Base-by-base conservation (phyloP, 2,113 vertebrate genomes). In the Entomyzon cyanotis region DNA sequence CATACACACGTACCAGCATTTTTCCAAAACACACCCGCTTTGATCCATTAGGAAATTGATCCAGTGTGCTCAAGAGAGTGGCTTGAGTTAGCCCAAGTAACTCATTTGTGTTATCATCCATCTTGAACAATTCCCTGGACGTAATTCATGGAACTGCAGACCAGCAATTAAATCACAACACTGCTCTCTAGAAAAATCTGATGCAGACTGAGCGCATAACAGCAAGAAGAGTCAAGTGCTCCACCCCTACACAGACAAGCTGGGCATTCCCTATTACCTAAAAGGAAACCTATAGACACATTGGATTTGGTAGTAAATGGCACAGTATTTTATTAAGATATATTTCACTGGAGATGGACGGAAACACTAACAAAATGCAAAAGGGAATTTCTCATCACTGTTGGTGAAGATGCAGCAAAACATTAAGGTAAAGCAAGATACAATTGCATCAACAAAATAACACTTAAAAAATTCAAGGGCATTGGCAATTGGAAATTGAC, bases 31-130 rank as follows among this genome's bases (percentile, higher is more conserved):
- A 62, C 50, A 41, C 12, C 17, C 31, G 39, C 65, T 62, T 89
- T 46, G 58, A 69, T 77, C 52, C 71, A 85, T 92, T 87, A 84
- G 53, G 70, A 94, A 84, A 91, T 50, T 71, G 70, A 93, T 65
- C 42, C 42, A 47, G 4, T 49, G 39, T 19, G 41, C 64, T 82
- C 69, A 49, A 75, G 56, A 88, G 75, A 87, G 44, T n/a, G 31
- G 53, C 56, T 37, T 71, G 53, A 87, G 78, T 79, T 50, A 91
- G 63, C 69, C 47, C 84, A 88, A 83, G 83, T 74, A 88, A 81
- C 50, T 16, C 74, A 71, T 81, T 84, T 81, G 44, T 83, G 77
- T 73, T 82, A 41, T 63, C 75, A 73, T 25, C 67, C 52, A 86
- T 87, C 91, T 69, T 44, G 47, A 93, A 85, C 50, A 92, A 52